Conservation (phyloP, 2,113 vertebrate species). For the Corythoichthys intestinalis region DNA sequence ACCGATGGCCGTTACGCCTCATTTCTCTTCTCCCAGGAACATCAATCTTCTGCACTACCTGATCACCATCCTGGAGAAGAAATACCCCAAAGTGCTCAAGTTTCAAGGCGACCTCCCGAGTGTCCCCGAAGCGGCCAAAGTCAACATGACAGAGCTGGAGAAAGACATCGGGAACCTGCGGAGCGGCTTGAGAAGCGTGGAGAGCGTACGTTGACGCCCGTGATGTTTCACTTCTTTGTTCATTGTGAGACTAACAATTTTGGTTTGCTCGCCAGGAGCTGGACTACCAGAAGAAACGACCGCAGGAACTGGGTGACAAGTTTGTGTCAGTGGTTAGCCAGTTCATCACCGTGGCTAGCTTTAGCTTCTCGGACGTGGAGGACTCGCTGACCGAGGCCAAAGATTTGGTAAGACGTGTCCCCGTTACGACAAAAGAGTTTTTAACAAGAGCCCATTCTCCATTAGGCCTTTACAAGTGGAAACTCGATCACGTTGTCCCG, state of each 20-base stretch:
- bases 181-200: conserved; percentile 89
- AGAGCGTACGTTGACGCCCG: conserved; percentile 80
- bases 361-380: conserved; percentile 97
- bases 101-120: conserved; percentile 86
- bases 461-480: conserved; percentile 15
- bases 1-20: too few species aligned
- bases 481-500: conserved; percentile 34
- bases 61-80: conserved; percentile 96
- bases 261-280: conserved; percentile 76
- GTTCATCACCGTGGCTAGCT: conserved; percentile 96
- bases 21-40: conserved; percentile 72
- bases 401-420: conserved; percentile 82
- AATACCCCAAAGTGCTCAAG: conserved; percentile 90
- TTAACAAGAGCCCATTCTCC: not conserved
- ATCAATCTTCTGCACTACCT: conserved; percentile 97
- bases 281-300: conserved; percentile 87
- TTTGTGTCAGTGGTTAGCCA: conserved; percentile 97
- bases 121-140: conserved; percentile 91
- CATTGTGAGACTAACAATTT: not conserved
- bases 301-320: conserved; percentile 85
- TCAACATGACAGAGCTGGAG: conserved; percentile 97
- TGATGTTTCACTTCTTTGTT: not conserved
- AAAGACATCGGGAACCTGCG: conserved; percentile 92
- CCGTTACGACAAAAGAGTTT: too few species aligned
- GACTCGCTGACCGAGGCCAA: conserved; percentile 92